Conservation (phyloP, 2,113 vertebrate genomes). For the Eurystomus gularis region DNA sequence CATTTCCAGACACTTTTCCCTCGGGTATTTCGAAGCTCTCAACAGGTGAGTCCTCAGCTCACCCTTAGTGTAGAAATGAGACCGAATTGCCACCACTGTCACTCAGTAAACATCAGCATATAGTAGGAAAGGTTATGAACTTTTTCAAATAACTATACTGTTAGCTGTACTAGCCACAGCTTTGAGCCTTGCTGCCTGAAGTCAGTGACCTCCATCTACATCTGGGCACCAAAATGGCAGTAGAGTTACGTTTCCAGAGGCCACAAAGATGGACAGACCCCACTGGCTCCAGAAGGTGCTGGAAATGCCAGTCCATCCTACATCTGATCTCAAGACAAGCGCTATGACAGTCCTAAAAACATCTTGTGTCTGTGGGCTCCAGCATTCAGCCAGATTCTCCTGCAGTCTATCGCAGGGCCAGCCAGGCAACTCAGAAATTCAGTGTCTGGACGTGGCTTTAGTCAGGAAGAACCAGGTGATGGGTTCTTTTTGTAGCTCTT, state of each 20-base stretch:
- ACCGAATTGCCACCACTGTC: not conserved
- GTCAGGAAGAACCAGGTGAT: not conserved
- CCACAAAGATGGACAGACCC: not conserved
- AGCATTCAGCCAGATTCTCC: not conserved
- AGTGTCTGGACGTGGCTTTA: not conserved
- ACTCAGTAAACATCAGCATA: not conserved
- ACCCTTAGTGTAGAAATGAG: not conserved
- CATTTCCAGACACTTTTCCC: not conserved
- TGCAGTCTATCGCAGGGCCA: not conserved
- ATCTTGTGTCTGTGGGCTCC: not conserved
- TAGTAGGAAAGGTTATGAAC: not conserved
- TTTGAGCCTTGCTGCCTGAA: not conserved
- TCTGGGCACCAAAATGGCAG: not conserved
- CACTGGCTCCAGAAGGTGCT: not conserved
- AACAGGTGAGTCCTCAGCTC: not conserved
- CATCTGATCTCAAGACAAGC: not conserved
- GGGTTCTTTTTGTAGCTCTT: not conserved
- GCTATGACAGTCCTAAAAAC: not conserved
- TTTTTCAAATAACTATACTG: not conserved
- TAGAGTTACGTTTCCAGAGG: not conserved
- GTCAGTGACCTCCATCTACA: not conserved
- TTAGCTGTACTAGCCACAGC: not conserved
- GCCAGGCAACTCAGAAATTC: not conserved
- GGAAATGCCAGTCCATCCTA: not conserved
- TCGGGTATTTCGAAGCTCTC: not conserved